Base-by-base conservation (phyloP, 2,888 invertebrate genomes). In the Andricus curvator region DNA sequence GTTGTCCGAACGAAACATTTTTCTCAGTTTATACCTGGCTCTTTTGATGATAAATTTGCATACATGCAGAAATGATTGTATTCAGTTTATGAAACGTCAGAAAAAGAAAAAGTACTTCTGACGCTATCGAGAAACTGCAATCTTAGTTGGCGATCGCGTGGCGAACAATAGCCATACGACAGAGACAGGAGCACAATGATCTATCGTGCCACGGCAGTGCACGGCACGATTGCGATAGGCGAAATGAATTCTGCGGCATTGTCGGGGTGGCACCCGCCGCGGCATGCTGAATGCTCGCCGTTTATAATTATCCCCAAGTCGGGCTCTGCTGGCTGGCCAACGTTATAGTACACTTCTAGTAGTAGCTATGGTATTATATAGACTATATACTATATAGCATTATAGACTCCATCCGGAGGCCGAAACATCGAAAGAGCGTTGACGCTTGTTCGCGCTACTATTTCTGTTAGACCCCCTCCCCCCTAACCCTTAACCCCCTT, bases 271-370 rank as follows among this genome's bases (percentile, higher is more conserved):
- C 80, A 78, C 78, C 66, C 74, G 77, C 78, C 79, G 60, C 65
- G 51, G 65, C 66, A 68, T 77, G 66, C 65, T 44, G 76, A 64
- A 76, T 77, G 79, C 67, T 78, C 67, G 78, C 80, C 82, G 86
- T 89, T 89, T 90, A 90, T 90, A 90, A 90, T 89, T 90, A 90
- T 89, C 87, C 82, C 79, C 84, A 80, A 83, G 84, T 84, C 83
- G 80, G 81, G 70, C 79, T 78, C 79, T 80, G 51, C 68, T 64
- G 25, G 80, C 70, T 64, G 33, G 80, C 70, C 81, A 62, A 74
- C 51, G 33, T 70, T 56, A 56, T 48, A 74, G 56, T 70, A 51
- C 70, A 70, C 29, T 37, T 6, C 37, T 29, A 33, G 22, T 17
- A 48, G 17, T 11, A 44, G 44, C 13, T 44, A 44, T 44, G 13